phyloP scores from a whole-genome alignment of 2,888 invertebrate species.

The Thyatira batis region DNA sequence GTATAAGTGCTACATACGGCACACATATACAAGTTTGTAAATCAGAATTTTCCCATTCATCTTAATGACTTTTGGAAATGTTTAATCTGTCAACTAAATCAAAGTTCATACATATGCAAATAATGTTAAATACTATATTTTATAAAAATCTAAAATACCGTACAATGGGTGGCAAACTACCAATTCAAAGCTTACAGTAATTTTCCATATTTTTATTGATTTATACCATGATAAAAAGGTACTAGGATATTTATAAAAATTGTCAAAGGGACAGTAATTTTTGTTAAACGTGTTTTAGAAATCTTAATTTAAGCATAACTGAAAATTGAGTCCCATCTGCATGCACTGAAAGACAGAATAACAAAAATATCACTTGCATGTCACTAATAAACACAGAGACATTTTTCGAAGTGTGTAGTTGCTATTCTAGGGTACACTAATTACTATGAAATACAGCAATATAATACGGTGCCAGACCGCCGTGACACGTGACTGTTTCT shows the following conservation, averaged over 20 bases:
- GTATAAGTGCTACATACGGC: slow-evolving; percentile 9
- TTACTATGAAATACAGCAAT: neutral
- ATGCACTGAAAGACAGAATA: no score
- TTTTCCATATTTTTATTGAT: neutral
- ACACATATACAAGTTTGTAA: slow-evolving; percentile 11
- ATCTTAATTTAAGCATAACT: no score
- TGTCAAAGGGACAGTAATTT: neutral
- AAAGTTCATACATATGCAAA: no score
- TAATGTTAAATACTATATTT: no score
- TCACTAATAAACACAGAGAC: no score
- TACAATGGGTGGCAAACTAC: neutral
- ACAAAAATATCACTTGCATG: no score
- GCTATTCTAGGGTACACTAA: no score
- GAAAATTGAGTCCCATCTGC: no score
- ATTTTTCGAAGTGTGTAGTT: no score
- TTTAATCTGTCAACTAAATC: no score
- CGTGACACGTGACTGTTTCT: neutral
- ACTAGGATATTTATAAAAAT: neutral
- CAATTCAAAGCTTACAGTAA: no score
- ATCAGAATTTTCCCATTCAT: slow-evolving; percentile 17
- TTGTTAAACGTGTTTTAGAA: neutral
- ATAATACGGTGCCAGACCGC: neutral
- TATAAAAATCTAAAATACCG: no score
- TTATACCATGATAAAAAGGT: neutral
- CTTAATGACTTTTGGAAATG: slow-evolving; percentile 4